A percentile compares a stretch with the other conserved stretches of the same genome.
These are phyloP conservation scores for Choristoneura fumiferana DNA, from an alignment of 1,140 invertebrate genomes.

Conservation along the genomic window DNA sequence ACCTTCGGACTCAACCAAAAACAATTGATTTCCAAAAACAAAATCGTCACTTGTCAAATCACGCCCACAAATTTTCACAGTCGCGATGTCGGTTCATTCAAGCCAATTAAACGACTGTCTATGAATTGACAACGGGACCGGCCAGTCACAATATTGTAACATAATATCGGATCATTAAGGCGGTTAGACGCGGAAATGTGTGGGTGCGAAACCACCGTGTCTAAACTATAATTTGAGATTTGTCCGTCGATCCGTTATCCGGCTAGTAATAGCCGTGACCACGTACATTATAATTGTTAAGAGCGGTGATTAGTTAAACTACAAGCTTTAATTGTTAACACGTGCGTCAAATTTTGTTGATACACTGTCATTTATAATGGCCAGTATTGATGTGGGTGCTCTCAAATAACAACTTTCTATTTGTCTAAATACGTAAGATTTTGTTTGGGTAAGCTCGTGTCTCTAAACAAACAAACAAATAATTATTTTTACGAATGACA, in stretches of 20 bases:
- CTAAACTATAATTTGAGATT: slow-evolving; percentile 74
- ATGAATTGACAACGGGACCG: slow-evolving; percentile 52
- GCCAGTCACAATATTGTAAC: slow-evolving; percentile 66
- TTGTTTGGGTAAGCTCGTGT: slow-evolving; percentile 4
- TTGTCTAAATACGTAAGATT: slow-evolving; percentile 28
- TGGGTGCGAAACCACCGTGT: slow-evolving; percentile 75
- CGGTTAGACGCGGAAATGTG: slow-evolving; percentile 70
- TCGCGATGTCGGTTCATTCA: slow-evolving; percentile 42
- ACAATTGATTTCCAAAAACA: slow-evolving; percentile 29
- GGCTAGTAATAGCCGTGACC: slow-evolving; percentile 61
- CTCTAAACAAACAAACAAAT: slow-evolving; percentile 11
- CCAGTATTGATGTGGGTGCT: slow-evolving; percentile 37
- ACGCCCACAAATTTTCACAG: slow-evolving; percentile 3
- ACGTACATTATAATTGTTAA: slow-evolving; percentile 57
- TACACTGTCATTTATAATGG: slow-evolving; percentile 36
- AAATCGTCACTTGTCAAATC: slow-evolving; percentile 30
- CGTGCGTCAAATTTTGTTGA: slow-evolving; percentile 55
- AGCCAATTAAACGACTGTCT: slow-evolving; percentile 54
- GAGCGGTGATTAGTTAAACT: slow-evolving; percentile 59
- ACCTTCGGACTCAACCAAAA: slow-evolving; percentile 43
- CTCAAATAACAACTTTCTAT: slow-evolving; percentile 49
- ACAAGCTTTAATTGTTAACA: slow-evolving; percentile 69
- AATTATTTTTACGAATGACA: no score
- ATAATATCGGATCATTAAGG: slow-evolving; percentile 75
- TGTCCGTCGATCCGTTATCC: slow-evolving; percentile 64